Conservation (phyloP, 2,797 vertebrate species). For the Passerculus sandwichensis region DNA sequence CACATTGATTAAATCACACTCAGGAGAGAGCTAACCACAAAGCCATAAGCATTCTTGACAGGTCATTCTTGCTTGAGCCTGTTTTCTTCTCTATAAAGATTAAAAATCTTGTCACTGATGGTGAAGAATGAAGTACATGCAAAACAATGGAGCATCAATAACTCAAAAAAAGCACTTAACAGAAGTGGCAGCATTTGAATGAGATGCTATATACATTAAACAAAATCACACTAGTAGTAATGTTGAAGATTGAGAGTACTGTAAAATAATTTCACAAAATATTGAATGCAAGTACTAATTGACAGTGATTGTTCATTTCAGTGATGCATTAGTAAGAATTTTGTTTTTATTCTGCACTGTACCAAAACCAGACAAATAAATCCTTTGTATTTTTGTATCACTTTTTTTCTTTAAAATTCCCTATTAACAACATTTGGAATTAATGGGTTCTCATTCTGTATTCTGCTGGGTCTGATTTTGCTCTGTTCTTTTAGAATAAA, state of each 20-base stretch:
- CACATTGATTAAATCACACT: constrained; percentile 59
- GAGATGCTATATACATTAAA: not conserved
- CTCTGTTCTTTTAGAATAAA: not conserved
- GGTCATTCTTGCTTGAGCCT: constrained; percentile 60
- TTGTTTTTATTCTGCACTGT: constrained; percentile 1
- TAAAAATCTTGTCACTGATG: constrained; percentile 71
- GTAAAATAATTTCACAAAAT: constrained; percentile 16
- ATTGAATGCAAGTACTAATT: constrained; percentile 30
- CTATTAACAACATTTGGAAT: constrained; percentile 1
- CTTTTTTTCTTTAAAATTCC: not conserved
- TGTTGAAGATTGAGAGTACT: not conserved
- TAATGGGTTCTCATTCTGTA: not conserved
- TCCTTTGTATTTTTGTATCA: not conserved
- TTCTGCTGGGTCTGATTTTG: not conserved
- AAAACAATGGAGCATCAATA: constrained; percentile 54
- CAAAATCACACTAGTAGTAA: not conserved
- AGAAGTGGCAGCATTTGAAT: constrained; percentile 46
- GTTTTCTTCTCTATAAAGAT: constrained; percentile 64
- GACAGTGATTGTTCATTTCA: constrained; percentile 38
- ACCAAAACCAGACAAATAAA: not conserved
- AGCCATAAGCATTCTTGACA: constrained; percentile 74
- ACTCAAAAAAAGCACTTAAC: constrained; percentile 57
- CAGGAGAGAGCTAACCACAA: constrained; percentile 55
- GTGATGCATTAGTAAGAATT: constrained; percentile 13
- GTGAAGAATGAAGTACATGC: constrained; percentile 58